Base-by-base conservation (phyloP, 1,140 invertebrate species). In the Atta colombica region DNA sequence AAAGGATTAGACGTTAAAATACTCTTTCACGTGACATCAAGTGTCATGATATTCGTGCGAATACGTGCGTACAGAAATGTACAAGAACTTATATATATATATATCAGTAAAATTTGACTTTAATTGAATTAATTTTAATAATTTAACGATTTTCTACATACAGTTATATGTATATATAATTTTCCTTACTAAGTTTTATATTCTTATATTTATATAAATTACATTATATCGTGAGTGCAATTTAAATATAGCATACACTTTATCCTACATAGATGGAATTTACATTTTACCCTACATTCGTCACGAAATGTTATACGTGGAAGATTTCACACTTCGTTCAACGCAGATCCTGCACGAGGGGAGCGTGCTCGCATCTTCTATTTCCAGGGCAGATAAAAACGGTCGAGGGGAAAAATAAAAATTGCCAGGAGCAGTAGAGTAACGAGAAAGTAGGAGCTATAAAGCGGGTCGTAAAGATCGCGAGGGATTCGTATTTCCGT, bases 401-500 rank as follows among this genome's bases (percentile, higher is more conserved):
- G 58, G 55, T 69, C 55, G 25, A 31, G 14, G n/a, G 55, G 80
- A 51, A 35, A 84, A 75, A 61, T 84, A 84, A 84, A 84, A 84
- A 75, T 75, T 74, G 39, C 58, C 58, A 25, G 25, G n/a, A 60
- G 35, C 55, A 6, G 25, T 6, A 39, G 21, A 25, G 25, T 75
- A 75, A 82, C 80, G 68, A 82, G 78, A 72, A 35, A 39, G 51
- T 14, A 77, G 25, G 25, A 5, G 18, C 31, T 21, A 14, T 85
- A 88, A 89, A 86, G 5, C n/a, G 12, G 53, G 21, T 49, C 61
- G 55, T 72, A 85, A 88, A 68, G 74, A 25, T 69, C 28, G 35
- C 28, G 25, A 61, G 31, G 28, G 28, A 35, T 58, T 31, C 65
- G 69, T 58, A 72, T 77, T 49, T 82, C n/a, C 18, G 18, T 72